Evolutionary conservation across 1,140 invertebrate genomes (phyloP).

Genomic region (Eriosoma lanigerum): DNA sequence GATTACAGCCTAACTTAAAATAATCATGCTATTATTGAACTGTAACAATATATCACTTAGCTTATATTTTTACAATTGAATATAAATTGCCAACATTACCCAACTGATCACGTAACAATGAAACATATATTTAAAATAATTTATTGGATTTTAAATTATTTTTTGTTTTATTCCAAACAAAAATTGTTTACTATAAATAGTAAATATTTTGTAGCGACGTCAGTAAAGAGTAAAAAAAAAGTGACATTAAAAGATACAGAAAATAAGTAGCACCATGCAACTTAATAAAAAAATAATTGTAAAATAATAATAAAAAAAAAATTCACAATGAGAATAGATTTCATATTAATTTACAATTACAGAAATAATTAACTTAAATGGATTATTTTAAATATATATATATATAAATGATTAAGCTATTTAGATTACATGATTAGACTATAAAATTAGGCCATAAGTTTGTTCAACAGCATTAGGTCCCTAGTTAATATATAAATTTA

Average conservation of each 20-base stretch:
- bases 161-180: background rate
- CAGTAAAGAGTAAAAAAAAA: slow-evolving; percentile 1
- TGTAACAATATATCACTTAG: slow-evolving; percentile 35
- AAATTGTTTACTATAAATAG: background rate
- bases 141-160: background rate
- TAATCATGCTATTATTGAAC: slow-evolving; percentile 39
- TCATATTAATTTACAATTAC: slow-evolving; percentile 44
- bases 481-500: slow-evolving; percentile 52
- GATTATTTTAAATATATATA: slow-evolving; percentile 28
- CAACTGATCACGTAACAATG: slow-evolving; percentile 3
- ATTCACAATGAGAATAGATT: slow-evolving; percentile 29
- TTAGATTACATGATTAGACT: slow-evolving; percentile 51
- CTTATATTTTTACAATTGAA: slow-evolving; percentile 13
- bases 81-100: background rate
- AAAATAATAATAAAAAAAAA: slow-evolving; percentile 36
- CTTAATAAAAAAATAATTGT: slow-evolving; percentile 36
- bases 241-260: slow-evolving; percentile 41
- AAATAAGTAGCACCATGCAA: slow-evolving; percentile 50
- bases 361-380: slow-evolving; percentile 30
- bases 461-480: slow-evolving; percentile 50
- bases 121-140: background rate
- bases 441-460: slow-evolving; percentile 50
- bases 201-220: slow-evolving; percentile 13
- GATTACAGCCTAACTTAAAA: slow-evolving; percentile 50
- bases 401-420: slow-evolving; percentile 50